These are phyloP conservation scores for Tenualosa ilisha DNA, from an alignment of 2,797 vertebrate species.

Conservation along the genomic window DNA sequence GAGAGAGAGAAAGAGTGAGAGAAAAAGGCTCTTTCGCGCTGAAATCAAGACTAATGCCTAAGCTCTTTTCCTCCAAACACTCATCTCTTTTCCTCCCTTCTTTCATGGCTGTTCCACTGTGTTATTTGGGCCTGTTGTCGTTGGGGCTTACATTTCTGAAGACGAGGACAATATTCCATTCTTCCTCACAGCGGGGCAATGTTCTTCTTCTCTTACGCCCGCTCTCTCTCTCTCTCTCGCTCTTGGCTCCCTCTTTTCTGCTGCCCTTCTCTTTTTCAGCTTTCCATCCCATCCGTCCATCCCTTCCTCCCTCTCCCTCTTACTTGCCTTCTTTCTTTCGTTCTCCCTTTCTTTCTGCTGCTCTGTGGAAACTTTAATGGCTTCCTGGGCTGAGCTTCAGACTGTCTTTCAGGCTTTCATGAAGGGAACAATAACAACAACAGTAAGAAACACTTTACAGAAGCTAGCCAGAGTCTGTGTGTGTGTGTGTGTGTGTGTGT, in stretches of 20 bases:
- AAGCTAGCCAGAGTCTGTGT: constrained; percentile 49
- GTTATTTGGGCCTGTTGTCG: not conserved
- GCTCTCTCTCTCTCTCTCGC: not conserved
- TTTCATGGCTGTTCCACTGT: not conserved
- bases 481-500: not conserved
- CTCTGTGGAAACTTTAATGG: constrained; percentile 74
- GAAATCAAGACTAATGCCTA: not conserved
- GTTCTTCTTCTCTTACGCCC: constrained; percentile 5
- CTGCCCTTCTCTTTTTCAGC: not conserved
- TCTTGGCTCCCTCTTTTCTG: not conserved
- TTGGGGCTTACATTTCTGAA: not conserved
- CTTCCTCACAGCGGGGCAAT: constrained; percentile 15
- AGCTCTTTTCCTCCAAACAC: constrained; percentile 5
- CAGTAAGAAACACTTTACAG: constrained; percentile 67
- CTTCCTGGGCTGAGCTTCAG: constrained; percentile 72
- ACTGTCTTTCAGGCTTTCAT: constrained; percentile 66
- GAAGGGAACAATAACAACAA: constrained; percentile 68
- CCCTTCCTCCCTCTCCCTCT: constrained; percentile 30
- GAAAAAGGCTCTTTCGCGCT: not conserved
- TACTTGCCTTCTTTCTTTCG: constrained; percentile 58
- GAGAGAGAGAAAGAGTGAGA: not conserved
- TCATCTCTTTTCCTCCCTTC: not conserved
- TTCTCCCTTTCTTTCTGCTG: constrained; percentile 60
- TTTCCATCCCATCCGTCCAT: too few species aligned
- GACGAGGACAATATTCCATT: constrained; percentile 17